These are phyloP conservation scores for Ctenicera cuprea DNA, from an alignment of 2,888 invertebrate genomes.

Conservation along the genomic window DNA sequence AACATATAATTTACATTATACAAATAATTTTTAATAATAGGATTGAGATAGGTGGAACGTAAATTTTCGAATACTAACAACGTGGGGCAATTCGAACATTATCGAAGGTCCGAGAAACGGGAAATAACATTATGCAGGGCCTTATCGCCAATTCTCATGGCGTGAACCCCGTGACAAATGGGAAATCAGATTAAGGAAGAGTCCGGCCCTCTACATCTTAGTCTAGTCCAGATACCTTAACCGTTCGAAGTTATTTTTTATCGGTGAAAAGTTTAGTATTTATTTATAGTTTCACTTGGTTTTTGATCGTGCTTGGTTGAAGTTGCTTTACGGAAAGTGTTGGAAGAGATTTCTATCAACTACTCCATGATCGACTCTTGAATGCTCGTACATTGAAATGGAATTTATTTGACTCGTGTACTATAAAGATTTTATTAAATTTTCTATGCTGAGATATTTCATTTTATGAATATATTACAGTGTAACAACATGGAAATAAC, in stretches of 20 bases:
- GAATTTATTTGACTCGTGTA: no score
- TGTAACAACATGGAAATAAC: no score
- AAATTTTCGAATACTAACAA: no score
- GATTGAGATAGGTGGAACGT: no score
- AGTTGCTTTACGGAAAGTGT: not conserved
- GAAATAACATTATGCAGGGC: conserved; percentile 50
- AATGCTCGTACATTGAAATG: no score
- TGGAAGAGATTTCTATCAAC: not conserved
- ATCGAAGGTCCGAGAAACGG: conserved; percentile 32
- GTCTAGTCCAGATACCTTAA: conserved; percentile 41
- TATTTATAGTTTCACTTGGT: conserved; percentile 10
- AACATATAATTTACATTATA: no score
- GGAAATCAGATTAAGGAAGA: conserved; percentile 49
- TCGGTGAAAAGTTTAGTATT: conserved; percentile 9
- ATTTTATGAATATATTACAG: no score
- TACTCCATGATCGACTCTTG: no score
- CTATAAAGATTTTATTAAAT: no score
- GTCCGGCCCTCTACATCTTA: conserved; percentile 49
- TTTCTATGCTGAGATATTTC: no score
- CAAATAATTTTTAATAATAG: no score
- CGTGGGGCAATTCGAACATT: conserved; percentile 24
- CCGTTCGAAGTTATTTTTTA: conserved; percentile 20
- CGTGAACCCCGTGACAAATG: conserved; percentile 51
- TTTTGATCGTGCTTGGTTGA: not conserved
- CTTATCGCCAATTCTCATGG: conserved; percentile 49